A percentile compares a stretch with the other conserved stretches of the same genome.
phyloP scores from a whole-genome alignment of 2,888 invertebrate genomes.

The Nysson spinosus region DNA sequence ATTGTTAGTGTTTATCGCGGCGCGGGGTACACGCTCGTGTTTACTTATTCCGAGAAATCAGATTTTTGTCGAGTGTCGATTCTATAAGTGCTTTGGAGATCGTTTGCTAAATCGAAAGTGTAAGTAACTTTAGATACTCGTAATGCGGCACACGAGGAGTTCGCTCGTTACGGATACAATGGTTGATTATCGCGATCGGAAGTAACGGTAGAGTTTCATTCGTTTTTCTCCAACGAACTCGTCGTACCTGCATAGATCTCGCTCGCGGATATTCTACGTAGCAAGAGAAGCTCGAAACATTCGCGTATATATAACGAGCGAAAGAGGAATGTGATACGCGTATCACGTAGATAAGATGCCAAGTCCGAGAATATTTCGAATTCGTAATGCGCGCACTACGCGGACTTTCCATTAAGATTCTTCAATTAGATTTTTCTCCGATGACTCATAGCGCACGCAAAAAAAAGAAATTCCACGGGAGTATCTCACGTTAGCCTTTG shows the following conservation, averaged over 20 bases:
- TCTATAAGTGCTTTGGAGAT: background rate
- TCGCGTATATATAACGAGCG: too few species aligned
- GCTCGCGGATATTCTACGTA: too few species aligned
- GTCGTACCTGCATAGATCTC: background rate
- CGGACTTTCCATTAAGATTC: too few species aligned
- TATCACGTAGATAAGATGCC: too few species aligned
- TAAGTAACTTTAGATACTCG: background rate
- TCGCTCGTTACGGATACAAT: background rate
- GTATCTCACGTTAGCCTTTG: too few species aligned
- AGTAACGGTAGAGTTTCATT: background rate
- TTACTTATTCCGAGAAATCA: too few species aligned
- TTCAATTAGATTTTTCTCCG: too few species aligned
- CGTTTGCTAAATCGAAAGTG: slow-evolving; percentile 1
- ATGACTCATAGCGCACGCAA: background rate
- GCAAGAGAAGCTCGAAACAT: too few species aligned
- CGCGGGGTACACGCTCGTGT: background rate
- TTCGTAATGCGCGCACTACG: too few species aligned
- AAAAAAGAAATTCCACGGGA: slow-evolving; percentile 2
- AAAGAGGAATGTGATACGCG: slow-evolving; percentile 9
- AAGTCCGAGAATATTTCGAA: too few species aligned
- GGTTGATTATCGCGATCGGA: background rate
- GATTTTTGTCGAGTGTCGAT: background rate
- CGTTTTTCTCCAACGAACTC: background rate
- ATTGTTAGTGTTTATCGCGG: background rate
- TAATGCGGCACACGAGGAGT: background rate